phyloP scores from a whole-genome alignment of 2,888 invertebrate genomes.

The Drosophila affinis region DNA sequence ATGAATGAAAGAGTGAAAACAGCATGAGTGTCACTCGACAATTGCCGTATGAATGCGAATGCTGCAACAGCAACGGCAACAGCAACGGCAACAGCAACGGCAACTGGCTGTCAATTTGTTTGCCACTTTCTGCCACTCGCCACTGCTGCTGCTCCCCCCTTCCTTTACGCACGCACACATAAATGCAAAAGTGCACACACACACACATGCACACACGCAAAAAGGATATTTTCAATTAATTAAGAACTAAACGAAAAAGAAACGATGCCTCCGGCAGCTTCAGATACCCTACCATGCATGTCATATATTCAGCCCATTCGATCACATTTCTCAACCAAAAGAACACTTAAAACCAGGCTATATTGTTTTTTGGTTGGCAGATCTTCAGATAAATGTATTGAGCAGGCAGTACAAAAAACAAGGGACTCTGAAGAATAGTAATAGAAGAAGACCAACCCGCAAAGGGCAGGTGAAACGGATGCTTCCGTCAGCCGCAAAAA shows the following conservation, averaged over 20 bases:
- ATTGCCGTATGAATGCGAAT: slow-evolving; percentile 27
- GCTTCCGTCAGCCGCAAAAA: slow-evolving; percentile 11
- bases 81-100: neutral
- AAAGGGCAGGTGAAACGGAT: slow-evolving; percentile 1
- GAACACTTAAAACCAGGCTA: neutral
- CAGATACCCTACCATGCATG: neutral
- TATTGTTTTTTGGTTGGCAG: too few species aligned
- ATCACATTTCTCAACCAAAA: neutral
- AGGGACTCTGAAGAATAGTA: neutral
- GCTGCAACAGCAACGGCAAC: neutral
- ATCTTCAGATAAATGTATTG: too few species aligned
- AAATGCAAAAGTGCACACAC: neutral
- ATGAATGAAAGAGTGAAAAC: neutral
- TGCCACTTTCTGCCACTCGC: slow-evolving; percentile 23
- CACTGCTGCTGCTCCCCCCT: neutral
- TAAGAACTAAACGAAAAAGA: slow-evolving; percentile 48
- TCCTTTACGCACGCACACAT: too few species aligned
- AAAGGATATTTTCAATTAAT: slow-evolving; percentile 73
- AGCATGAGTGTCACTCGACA: slow-evolving; percentile 35
- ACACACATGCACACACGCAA: slow-evolving; percentile 24
- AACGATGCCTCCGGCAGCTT: neutral
- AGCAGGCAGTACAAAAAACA: too few species aligned
- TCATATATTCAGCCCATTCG: too few species aligned
- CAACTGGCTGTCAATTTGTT: slow-evolving; percentile 44
- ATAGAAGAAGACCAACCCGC: too few species aligned